A percentile compares a stretch with the other conserved stretches of the same genome.
phyloP scores from a whole-genome alignment of 2,113 vertebrate genomes.

The Eudyptes chrysolophus region DNA sequence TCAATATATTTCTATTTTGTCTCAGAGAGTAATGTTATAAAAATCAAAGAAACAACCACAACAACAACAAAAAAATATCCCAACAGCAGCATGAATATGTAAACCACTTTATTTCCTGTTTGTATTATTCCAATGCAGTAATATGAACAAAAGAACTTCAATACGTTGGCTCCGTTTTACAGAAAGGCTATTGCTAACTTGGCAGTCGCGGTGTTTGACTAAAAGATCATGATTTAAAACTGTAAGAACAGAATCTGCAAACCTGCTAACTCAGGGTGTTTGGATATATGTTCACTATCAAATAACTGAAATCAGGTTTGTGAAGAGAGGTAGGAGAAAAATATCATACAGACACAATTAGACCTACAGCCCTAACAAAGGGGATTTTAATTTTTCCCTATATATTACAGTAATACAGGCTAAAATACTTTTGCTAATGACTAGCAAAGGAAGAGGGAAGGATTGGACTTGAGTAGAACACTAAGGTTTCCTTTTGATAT shows the following conservation, averaged over 20 bases:
- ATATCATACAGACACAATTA: neutral
- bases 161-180: neutral
- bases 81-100: constrained; percentile 3
- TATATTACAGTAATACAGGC: neutral
- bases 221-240: neutral
- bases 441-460: neutral
- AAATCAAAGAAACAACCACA: neutral
- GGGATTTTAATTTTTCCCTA: neutral
- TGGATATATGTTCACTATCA: neutral
- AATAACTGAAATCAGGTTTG: neutral
- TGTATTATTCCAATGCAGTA: neutral
- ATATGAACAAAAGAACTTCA: neutral
- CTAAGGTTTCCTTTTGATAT: neutral
- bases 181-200: neutral
- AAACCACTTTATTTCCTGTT: constrained; percentile 18
- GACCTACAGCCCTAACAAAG: neutral
- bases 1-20: constrained; percentile 48
- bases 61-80: neutral
- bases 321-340: neutral
- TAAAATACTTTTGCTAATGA: neutral
- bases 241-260: neutral
- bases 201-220: neutral
- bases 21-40: constrained; percentile 32
- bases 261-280: neutral
- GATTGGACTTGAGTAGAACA: neutral